Percentiles rank a stretch among this genome's conserved stretches.
Evolutionary conservation across 1,140 invertebrate genomes (phyloP).

Genomic region (Globodera rostochiensis): DNA sequence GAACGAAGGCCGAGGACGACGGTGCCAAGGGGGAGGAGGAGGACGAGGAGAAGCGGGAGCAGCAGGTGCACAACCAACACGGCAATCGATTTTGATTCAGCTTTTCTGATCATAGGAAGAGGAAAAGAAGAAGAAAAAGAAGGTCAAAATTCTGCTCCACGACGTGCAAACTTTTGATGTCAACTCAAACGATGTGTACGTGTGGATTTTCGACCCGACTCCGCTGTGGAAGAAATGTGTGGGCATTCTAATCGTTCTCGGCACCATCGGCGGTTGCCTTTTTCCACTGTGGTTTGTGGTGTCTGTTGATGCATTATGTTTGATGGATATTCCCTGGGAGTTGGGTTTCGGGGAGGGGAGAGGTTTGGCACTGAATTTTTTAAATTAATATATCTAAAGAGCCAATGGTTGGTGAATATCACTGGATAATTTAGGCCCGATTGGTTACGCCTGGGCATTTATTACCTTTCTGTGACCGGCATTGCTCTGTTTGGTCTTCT

Average conservation of each 20-base stretch:
- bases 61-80: conserved; percentile 3
- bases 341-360: background rate
- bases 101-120: conserved; percentile 39
- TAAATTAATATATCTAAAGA: background rate
- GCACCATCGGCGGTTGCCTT: conserved; percentile 90
- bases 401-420: background rate
- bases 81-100: background rate
- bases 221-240: conserved; percentile 94
- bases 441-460: conserved; percentile 87
- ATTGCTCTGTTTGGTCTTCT: conserved; percentile 92
- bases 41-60: conserved; percentile 41
- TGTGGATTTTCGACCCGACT: conserved; percentile 98
- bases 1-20: conserved; percentile 9
- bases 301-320: background rate
- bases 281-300: conserved; percentile 83
- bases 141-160: conserved; percentile 60
- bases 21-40: conserved; percentile 15
- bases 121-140: conserved; percentile 63
- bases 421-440: conserved; percentile 71
- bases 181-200: conserved; percentile 76
- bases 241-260: conserved; percentile 85
- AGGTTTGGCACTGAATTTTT: too few relatives aligned
- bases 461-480: conserved; percentile 90
- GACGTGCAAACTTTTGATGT: conserved; percentile 52
- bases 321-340: background rate